Conservation (phyloP, 2,113 vertebrate species). For the Macroglossus sobrinus region DNA sequence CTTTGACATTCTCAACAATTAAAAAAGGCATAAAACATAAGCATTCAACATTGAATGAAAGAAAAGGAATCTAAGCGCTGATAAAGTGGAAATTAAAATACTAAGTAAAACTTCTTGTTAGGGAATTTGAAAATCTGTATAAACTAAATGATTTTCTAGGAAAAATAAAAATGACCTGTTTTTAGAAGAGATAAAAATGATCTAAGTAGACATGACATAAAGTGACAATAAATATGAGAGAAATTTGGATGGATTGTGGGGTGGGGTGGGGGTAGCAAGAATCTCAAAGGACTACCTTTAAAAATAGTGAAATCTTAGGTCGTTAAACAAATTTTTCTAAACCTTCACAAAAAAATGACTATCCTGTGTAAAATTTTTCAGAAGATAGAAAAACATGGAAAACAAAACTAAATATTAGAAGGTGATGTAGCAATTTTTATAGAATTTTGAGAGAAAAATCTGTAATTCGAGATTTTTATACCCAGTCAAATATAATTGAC, state of each 20-base stretch:
- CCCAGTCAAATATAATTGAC: not conserved
- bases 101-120: not conserved
- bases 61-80: not conserved
- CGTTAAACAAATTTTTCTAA: not conserved
- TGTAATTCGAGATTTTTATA: conserved; percentile 18
- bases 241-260: too few species aligned
- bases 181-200: not conserved
- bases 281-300: not conserved
- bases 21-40: not conserved
- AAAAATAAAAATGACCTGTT: not conserved
- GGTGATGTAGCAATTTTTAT: not conserved
- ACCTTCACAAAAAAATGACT: not conserved
- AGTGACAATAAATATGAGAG: not conserved
- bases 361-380: not conserved
- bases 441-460: not conserved
- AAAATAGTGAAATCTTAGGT: not conserved
- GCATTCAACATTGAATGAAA: not conserved
- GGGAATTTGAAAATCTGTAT: not conserved
- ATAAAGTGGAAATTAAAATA: not conserved
- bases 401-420: not conserved
- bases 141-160: not conserved
- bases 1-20: not conserved
- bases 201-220: not conserved
- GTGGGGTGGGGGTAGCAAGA: not conserved
- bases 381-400: not conserved